phyloP scores from a whole-genome alignment of 1,140 invertebrate species.

The Drosophila equinoxialis region DNA sequence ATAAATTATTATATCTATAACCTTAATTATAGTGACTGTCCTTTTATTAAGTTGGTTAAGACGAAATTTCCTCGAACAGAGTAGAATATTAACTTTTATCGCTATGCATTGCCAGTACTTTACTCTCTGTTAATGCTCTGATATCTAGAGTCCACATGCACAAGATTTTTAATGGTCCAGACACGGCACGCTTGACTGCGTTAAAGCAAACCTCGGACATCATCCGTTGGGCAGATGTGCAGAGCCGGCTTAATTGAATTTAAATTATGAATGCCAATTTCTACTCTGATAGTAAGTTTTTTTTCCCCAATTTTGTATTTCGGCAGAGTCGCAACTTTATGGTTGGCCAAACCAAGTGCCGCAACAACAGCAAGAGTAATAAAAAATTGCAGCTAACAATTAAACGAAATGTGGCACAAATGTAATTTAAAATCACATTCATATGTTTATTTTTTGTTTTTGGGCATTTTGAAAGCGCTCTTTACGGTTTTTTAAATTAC shows the following conservation, averaged over 20 bases:
- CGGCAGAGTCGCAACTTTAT: slow-evolving; percentile 44
- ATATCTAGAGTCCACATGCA: slow-evolving; percentile 32
- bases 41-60: no score
- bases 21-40: no score
- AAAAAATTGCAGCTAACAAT: slow-evolving; percentile 66
- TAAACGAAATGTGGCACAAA: slow-evolving; percentile 78
- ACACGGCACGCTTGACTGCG: slow-evolving; percentile 52
- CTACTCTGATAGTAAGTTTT: slow-evolving; percentile 33
- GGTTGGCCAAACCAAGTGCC: slow-evolving; percentile 54
- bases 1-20: no score
- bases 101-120: background rate
- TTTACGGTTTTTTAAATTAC: slow-evolving; percentile 73
- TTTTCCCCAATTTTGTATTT: slow-evolving; percentile 40
- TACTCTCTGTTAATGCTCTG: background rate
- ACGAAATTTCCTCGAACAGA: background rate
- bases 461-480: slow-evolving; percentile 71
- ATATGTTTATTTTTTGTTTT: slow-evolving; percentile 35
- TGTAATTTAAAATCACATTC: slow-evolving; percentile 63
- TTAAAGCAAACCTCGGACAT: slow-evolving; percentile 30
- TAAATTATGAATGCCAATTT: slow-evolving; percentile 59
- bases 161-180: slow-evolving; percentile 35
- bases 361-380: slow-evolving; percentile 44
- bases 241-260: slow-evolving; percentile 57
- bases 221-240: slow-evolving; percentile 47
- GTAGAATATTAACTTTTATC: background rate